phyloP scores from a whole-genome alignment of 2,113 vertebrate species.

The Lophochroa leadbeateri region DNA sequence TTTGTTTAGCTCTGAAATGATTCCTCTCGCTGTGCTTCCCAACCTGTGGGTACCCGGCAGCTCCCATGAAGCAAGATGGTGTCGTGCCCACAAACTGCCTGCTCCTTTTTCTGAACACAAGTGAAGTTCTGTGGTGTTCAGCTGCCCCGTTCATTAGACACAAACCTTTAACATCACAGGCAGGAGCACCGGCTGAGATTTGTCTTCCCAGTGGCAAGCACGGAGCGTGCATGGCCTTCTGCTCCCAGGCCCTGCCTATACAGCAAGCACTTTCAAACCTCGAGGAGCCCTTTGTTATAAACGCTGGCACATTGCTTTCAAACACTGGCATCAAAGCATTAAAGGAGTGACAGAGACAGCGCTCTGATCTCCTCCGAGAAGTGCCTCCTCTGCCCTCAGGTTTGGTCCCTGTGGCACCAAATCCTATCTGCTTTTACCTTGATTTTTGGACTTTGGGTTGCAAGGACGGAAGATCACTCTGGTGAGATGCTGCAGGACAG shows the following conservation, averaged over 20 bases:
- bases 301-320: not conserved
- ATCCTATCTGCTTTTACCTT: not conserved
- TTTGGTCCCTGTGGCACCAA: not conserved
- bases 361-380: not conserved
- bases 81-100: not conserved
- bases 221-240: fast-evolving
- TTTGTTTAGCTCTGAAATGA: not conserved
- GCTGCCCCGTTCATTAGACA: not conserved
- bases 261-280: not conserved
- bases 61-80: not conserved
- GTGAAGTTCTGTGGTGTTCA: not conserved
- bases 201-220: not conserved
- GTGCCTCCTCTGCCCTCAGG: not conserved
- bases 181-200: fast-evolving
- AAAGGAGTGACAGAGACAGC: not conserved
- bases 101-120: not conserved
- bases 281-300: not conserved
- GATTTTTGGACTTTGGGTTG: not conserved
- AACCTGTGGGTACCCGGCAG: not conserved
- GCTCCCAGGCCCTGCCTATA: not conserved
- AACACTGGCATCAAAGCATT: fast-evolving
- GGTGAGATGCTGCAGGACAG: not conserved
- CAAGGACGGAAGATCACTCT: not conserved
- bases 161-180: not conserved
- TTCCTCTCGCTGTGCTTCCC: not conserved